Base-by-base conservation (phyloP, 2,113 vertebrate species). In the Misgurnus mizolepis region DNA sequence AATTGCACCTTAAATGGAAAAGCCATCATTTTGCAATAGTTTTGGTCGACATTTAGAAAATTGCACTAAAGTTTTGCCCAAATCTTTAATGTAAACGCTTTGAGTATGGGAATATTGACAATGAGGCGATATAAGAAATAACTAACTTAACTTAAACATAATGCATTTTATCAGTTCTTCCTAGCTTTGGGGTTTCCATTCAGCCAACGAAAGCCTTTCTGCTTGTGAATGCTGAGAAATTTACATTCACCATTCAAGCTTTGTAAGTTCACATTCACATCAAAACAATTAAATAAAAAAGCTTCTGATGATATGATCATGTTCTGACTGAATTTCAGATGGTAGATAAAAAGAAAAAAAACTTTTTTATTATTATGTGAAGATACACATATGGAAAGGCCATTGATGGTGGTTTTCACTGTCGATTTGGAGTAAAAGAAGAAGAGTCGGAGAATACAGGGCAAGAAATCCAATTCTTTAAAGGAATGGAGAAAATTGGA, bases 161-260 rank as follows among this genome's bases (percentile, higher is more conserved):
- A 53, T 15, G 7, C 18, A 7, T 68, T 27, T 49, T 62, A 9
- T 34, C 76, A 96, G 95, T 95, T 84, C 88, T 96, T 75, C 95
- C 95, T 55, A 95, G 93, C 85, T 96, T 95, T 82, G 94, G 93
- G 15, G 94, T 95, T 85, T 93, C 87, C 84, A 89, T 96, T 4
- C 60, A 34, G 53, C 87, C 92, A 45, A 67, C 86, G 47, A 66
- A 83, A 60, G 86, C 18, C 76, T 94, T 93, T 9, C 90, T 95
- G 81, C 87, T 95, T 39, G 3, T 86, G 4, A 83, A 58, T 0
- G 47, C 61, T 3, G 62, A 85, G 18, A 7, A 78, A 4, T 67
- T 92, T 39, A 17, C 7, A 47, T 89, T 94, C 87, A 82, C 49
- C 22, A 88, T 93, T 71, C 80, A 58, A 67, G 91, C 90, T 60